A percentile compares a stretch with the other conserved stretches of the same genome.
Conservation (phyloP, 2,797 vertebrate genomes). For the Perodicticus potto region DNA sequence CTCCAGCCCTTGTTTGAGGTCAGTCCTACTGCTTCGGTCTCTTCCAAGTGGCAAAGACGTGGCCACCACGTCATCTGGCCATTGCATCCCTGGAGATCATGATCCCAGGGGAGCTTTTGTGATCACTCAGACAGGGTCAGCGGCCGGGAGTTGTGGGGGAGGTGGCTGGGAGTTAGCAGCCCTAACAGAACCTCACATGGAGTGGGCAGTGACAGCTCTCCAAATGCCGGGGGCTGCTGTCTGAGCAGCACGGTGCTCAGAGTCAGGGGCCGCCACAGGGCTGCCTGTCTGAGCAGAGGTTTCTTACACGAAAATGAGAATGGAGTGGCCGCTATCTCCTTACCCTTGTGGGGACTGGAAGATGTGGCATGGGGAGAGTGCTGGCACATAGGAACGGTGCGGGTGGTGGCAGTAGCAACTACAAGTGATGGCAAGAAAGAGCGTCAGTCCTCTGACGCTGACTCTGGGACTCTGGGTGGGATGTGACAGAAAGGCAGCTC, state of each 20-base stretch:
- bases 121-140: not conserved
- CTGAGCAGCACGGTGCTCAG: not conserved
- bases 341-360: not conserved
- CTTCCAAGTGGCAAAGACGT: not conserved
- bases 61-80: not conserved
- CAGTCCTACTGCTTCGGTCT: not conserved
- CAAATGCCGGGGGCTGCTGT: not conserved
- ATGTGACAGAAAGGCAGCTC: not conserved
- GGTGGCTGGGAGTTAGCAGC: not conserved
- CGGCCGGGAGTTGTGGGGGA: too few relatives aligned
- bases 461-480: not conserved
- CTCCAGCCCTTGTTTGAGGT: not conserved
- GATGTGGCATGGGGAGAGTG: accelerated
- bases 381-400: not conserved
- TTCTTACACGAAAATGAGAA: not conserved
- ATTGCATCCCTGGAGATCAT: not conserved
- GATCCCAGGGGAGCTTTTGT: not conserved
- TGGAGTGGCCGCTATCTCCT: accelerated
- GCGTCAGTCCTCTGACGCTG: not conserved
- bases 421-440: accelerated
- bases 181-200: not conserved
- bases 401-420: not conserved
- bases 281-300: not conserved
- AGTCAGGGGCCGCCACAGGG: accelerated
- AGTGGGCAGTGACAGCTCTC: not conserved